Percentiles rank a stretch among this genome's conserved stretches.
Conservation (phyloP, 2,888 invertebrate species). For the Vanessa cardui region DNA sequence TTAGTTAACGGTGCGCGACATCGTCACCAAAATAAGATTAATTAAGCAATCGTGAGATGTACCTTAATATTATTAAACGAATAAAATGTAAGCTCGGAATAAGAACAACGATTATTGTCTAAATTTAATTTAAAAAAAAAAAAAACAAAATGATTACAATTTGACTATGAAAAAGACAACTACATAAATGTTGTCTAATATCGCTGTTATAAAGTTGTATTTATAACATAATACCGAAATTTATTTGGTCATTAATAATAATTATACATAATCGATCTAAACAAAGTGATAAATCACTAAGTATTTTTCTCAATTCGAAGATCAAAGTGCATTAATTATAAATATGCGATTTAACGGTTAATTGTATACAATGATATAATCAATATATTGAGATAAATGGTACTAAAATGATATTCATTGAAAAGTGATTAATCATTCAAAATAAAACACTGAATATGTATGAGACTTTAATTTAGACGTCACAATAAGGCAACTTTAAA, state of each 20-base stretch:
- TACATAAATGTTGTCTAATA: neutral
- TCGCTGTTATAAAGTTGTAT: neutral
- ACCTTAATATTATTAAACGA: neutral
- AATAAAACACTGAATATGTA: conserved; percentile 18
- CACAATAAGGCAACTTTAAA: conserved; percentile 23
- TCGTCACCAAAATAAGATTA: conserved; percentile 20
- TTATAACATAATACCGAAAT: too few relatives aligned
- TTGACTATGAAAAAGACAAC: neutral
- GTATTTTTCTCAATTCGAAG: neutral
- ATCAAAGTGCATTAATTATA: neutral
- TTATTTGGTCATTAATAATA: too few relatives aligned
- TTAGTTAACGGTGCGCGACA: conserved; percentile 52
- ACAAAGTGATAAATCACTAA: too few relatives aligned
- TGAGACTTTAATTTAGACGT: conserved; percentile 25
- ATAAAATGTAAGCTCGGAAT: neutral
- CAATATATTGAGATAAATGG: neutral
- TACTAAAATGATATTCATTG: conserved; percentile 10
- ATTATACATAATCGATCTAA: neutral
- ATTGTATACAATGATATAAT: conserved; percentile 9
- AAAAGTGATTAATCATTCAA: conserved; percentile 24
- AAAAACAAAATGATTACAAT: neutral
- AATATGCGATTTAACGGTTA: neutral
- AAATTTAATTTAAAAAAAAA: too few relatives aligned
- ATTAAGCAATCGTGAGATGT: conserved; percentile 10
- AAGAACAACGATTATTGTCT: too few relatives aligned